phyloP scores from a whole-genome alignment of 1,140 invertebrate genomes.

The Drosophila sproati region DNA sequence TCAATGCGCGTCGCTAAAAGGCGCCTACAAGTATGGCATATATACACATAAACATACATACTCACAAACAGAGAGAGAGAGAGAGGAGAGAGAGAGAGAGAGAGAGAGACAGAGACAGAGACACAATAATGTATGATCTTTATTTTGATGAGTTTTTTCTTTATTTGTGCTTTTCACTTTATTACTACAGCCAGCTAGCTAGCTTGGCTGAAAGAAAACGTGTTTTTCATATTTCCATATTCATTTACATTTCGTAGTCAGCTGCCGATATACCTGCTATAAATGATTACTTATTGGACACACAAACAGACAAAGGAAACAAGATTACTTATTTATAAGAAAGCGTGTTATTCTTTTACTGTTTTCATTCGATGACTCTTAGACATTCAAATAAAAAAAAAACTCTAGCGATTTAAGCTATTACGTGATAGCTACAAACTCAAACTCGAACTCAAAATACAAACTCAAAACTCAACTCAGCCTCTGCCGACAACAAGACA shows the following conservation, averaged over 20 bases:
- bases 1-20: constrained; percentile 26
- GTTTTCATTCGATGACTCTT: constrained; percentile 23
- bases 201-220: constrained; percentile 51
- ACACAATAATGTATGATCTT: constrained; percentile 29
- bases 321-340: constrained; percentile 26
- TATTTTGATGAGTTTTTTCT: constrained; percentile 61
- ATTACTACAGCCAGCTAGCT: constrained; percentile 14
- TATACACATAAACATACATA: not conserved
- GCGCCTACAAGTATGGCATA: constrained; percentile 30
- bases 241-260: constrained; percentile 56
- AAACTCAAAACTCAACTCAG: constrained; percentile 9
- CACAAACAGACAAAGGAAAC: constrained; percentile 3
- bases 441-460: constrained; percentile 15
- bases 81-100: too few species aligned
- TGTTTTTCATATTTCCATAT: constrained; percentile 76
- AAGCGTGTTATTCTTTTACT: constrained; percentile 38
- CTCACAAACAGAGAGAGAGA: not conserved
- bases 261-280: constrained; percentile 20
- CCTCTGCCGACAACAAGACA: constrained; percentile 40
- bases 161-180: constrained; percentile 69
- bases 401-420: constrained; percentile 34
- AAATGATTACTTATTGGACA: constrained; percentile 9
- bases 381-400: constrained; percentile 25
- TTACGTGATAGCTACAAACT: constrained; percentile 52
- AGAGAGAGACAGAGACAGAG: not conserved